Evolutionary conservation across 2,797 vertebrate genomes (phyloP).

Genomic region (Gephyroberyx darwinii): DNA sequence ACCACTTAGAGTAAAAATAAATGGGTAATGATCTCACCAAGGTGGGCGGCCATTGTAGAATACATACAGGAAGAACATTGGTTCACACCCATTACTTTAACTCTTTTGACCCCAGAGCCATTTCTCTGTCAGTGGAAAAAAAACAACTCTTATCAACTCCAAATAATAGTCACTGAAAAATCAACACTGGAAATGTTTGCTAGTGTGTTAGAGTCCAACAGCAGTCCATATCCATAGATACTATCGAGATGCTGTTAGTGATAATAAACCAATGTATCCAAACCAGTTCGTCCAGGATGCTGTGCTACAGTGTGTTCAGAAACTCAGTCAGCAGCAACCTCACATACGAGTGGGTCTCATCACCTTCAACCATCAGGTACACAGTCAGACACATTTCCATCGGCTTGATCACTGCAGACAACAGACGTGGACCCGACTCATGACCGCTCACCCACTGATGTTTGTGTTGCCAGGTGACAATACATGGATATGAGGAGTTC

Average conservation of each 20-base stretch:
- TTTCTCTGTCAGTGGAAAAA: no score
- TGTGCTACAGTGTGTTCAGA: slow-evolving; percentile 71
- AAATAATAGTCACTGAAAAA: not conserved
- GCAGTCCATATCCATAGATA: not conserved
- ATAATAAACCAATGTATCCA: slow-evolving; percentile 12
- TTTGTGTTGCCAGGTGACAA: slow-evolving; percentile 67
- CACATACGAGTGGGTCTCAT: slow-evolving; percentile 74
- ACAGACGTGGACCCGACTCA: no score
- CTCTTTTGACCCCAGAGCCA: no score
- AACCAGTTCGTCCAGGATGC: slow-evolving; percentile 79
- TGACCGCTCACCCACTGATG: not conserved
- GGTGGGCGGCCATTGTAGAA: no score
- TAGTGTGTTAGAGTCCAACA: no score
- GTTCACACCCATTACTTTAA: no score
- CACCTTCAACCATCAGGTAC: slow-evolving; percentile 81
- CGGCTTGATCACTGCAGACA: no score
- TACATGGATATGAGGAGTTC: slow-evolving; percentile 70
- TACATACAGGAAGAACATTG: no score
- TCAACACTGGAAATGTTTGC: not conserved
- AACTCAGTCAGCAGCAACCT: slow-evolving; percentile 66
- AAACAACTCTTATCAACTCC: no score
- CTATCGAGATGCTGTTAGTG: not conserved
- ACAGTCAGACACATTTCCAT: not conserved
- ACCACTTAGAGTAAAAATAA: no score
- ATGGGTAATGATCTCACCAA: no score